phyloP scores from a whole-genome alignment of 2,888 invertebrate species.

The Drosophila vallismaia region DNA sequence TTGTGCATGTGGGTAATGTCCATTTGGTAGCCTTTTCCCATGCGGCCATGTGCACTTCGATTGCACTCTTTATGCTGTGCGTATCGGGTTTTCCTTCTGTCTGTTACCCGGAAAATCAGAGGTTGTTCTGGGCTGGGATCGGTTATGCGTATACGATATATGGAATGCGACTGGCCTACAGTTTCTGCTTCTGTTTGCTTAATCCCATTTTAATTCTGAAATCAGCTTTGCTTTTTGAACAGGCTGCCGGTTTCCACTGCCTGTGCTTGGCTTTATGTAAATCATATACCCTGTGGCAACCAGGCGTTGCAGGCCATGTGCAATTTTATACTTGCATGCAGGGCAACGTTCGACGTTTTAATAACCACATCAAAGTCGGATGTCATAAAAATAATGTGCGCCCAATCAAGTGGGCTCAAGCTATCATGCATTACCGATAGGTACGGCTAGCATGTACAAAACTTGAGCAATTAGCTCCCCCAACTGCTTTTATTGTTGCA shows the following conservation, averaged over 20 bases:
- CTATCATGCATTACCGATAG: constrained; percentile 26
- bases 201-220: constrained; percentile 72
- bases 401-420: constrained; percentile 3
- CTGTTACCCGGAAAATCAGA: constrained; percentile 23
- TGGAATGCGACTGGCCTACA: not conserved
- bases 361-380: constrained; percentile 45
- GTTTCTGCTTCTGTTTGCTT: constrained; percentile 26
- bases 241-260: constrained; percentile 50
- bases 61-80: constrained; percentile 47
- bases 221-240: constrained; percentile 70
- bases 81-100: constrained; percentile 2
- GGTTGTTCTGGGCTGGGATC: constrained; percentile 11
- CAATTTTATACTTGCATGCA: not conserved
- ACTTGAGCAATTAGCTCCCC: constrained; percentile 22
- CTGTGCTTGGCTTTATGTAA: constrained; percentile 57
- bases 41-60: constrained; percentile 52
- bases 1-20: constrained; percentile 63
- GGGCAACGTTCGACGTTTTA: constrained; percentile 23
- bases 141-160: not conserved
- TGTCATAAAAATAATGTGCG: constrained; percentile 36
- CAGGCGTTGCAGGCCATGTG: constrained; percentile 25
- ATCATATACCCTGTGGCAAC: constrained; percentile 56
- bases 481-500: constrained; percentile 22
- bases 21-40: constrained; percentile 49
- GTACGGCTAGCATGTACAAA: constrained; percentile 22